Conservation (phyloP, 2,797 vertebrate genomes). For the Australoheros facetus region DNA sequence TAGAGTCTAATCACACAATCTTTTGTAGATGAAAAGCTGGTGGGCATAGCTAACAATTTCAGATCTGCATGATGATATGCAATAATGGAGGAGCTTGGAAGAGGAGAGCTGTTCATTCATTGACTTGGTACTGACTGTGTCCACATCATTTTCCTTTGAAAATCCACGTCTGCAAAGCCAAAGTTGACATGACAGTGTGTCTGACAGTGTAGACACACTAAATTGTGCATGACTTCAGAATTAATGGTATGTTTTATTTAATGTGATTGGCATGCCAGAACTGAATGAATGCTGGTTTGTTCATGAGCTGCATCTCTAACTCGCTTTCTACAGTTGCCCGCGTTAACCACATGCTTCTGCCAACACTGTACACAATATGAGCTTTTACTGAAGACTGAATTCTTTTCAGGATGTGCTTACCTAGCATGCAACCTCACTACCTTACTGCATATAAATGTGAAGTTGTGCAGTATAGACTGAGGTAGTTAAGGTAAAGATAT, state of each 20-base stretch:
- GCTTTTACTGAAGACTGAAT: constrained; percentile 32
- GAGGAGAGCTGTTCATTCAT: constrained; percentile 26
- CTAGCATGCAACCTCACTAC: neutral
- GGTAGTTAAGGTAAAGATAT: neutral
- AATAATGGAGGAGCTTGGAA: constrained; percentile 28
- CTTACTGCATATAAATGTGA: too few relatives aligned
- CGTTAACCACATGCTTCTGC: neutral
- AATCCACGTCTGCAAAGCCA: neutral
- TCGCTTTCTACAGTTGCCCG: neutral
- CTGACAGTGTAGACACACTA: neutral
- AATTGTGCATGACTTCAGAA: neutral
- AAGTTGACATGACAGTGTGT: neutral
- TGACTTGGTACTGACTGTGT: constrained; percentile 35
- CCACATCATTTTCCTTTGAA: constrained; percentile 33
- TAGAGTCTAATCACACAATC: constrained; percentile 61
- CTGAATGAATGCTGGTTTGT: neutral
- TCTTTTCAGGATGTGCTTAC: constrained; percentile 39
- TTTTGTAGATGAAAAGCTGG: constrained; percentile 64
- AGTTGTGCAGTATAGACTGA: neutral
- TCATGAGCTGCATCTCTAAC: neutral
- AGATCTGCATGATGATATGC: constrained; percentile 40
- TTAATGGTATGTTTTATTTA: constrained; percentile 1
- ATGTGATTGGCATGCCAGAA: neutral
- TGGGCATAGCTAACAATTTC: constrained; percentile 36
- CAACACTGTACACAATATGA: neutral